These are phyloP conservation scores for Pteronotus mesoamericanus DNA, from an alignment of 2,797 vertebrate genomes.

Conservation along the genomic window DNA sequence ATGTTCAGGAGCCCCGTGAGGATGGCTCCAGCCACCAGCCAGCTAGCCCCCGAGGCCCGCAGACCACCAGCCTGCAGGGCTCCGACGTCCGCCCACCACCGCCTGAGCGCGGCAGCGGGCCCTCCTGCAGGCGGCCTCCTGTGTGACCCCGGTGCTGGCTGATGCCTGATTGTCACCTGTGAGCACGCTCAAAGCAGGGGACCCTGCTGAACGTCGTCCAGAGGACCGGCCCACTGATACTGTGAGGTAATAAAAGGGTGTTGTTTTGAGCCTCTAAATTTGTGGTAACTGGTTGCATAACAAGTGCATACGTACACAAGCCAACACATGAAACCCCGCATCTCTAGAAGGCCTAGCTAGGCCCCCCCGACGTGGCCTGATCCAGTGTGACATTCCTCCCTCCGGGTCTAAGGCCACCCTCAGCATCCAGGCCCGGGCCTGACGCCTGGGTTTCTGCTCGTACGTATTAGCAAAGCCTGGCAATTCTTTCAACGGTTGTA, in stretches of 20 bases:
- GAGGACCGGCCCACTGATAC: not conserved
- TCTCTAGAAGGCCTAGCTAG: not conserved
- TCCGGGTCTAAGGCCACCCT: not conserved
- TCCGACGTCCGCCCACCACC: fast-evolving
- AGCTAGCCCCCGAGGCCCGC: fast-evolving
- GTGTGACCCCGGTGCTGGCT: fast-evolving
- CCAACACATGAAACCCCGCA: not conserved
- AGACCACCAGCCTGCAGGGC: not conserved
- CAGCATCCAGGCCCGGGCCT: not conserved
- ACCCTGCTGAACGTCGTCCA: not conserved
- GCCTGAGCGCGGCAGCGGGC: fast-evolving
- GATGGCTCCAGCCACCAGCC: not conserved
- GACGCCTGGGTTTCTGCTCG: not conserved
- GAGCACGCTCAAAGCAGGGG: not conserved
- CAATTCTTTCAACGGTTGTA: not conserved
- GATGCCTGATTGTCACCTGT: not conserved
- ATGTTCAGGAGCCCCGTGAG: fast-evolving
- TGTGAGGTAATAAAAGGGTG: not conserved
- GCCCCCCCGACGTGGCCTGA: not conserved
- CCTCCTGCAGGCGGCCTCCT: not conserved
- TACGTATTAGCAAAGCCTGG: not conserved
- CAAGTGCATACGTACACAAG: not conserved
- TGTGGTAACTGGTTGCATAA: not conserved
- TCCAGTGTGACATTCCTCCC: fast-evolving
- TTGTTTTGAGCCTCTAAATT: not conserved